A percentile compares a stretch with the other conserved stretches of the same genome.
These are phyloP conservation scores for Cryptus viduatorius DNA, from an alignment of 2,888 invertebrate species.

Conservation along the genomic window DNA sequence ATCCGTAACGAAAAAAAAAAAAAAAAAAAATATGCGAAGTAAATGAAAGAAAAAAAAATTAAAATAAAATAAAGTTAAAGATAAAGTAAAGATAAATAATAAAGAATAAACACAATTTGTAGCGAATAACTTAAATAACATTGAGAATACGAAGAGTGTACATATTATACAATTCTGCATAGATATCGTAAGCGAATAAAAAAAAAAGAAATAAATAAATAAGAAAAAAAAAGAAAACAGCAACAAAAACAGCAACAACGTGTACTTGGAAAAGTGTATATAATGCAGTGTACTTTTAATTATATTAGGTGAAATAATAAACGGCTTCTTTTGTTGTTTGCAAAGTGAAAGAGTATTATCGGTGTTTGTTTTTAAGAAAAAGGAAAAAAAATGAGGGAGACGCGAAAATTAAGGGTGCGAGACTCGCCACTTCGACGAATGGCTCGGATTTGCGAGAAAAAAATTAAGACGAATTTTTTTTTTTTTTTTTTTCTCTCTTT, in stretches of 20 bases:
- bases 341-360: conserved; percentile 73
- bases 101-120: conserved; percentile 71
- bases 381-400: conserved; percentile 16
- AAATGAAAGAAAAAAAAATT: conserved; percentile 70
- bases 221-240: conserved; percentile 11
- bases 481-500: conserved; percentile 30
- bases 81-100: conserved; percentile 37
- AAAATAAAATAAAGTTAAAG: conserved; percentile 31
- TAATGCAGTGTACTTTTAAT: conserved; percentile 85
- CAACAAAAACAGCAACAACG: conserved; percentile 70
- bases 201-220: not conserved
- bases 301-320: conserved; percentile 84
- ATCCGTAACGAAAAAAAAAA: conserved; percentile 73
- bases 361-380: conserved; percentile 1
- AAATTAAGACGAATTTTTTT: conserved; percentile 2
- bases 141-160: conserved; percentile 80
- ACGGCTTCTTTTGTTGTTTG: conserved; percentile 85
- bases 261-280: conserved; percentile 85
- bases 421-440: too few relatives aligned
- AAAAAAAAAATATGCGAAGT: conserved; percentile 69
- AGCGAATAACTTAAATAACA: conserved; percentile 78
- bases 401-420: not conserved
- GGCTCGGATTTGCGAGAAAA: conserved; percentile 3
- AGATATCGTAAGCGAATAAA: conserved; percentile 80
- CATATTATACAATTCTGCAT: conserved; percentile 83